phyloP scores from a whole-genome alignment of 2,888 invertebrate species.

The Limnephilus auricula region DNA sequence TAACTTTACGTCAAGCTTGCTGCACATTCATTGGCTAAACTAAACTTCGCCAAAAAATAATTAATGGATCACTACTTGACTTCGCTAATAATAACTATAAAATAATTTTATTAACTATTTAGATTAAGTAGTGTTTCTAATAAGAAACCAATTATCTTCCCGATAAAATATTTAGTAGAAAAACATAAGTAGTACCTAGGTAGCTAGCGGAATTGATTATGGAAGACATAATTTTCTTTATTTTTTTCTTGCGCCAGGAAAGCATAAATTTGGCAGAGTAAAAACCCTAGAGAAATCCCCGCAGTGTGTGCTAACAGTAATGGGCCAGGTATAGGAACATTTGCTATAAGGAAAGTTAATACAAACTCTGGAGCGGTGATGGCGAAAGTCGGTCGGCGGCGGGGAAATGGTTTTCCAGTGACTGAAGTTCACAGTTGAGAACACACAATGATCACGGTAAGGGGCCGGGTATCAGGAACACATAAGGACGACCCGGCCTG shows the following conservation, averaged over 20 bases:
- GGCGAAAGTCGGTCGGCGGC: conserved; percentile 62
- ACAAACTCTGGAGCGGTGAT: conserved; percentile 55
- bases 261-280: conserved; percentile 46
- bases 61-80: not conserved
- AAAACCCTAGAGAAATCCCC: conserved; percentile 58
- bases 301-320: conserved; percentile 59
- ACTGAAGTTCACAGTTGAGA: conserved; percentile 69
- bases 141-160: not conserved
- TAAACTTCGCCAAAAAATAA: not conserved
- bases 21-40: not conserved
- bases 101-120: not conserved
- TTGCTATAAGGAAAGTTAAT: conserved; percentile 57
- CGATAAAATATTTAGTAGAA: not conserved
- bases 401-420: conserved; percentile 74
- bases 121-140: not conserved
- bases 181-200: not conserved
- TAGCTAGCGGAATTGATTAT: not conserved
- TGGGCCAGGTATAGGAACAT: conserved; percentile 53
- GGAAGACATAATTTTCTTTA: conserved; percentile 24
- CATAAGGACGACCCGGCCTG: conserved; percentile 49
- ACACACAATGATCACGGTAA: conserved; percentile 62
- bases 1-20: conserved; percentile 17
- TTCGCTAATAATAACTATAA: not conserved
- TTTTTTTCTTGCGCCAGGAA: conserved; percentile 27
- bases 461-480: conserved; percentile 53